These are phyloP conservation scores for Leucoraja erinaceus DNA, from an alignment of 2,113 vertebrate species.

Conservation along the genomic window DNA sequence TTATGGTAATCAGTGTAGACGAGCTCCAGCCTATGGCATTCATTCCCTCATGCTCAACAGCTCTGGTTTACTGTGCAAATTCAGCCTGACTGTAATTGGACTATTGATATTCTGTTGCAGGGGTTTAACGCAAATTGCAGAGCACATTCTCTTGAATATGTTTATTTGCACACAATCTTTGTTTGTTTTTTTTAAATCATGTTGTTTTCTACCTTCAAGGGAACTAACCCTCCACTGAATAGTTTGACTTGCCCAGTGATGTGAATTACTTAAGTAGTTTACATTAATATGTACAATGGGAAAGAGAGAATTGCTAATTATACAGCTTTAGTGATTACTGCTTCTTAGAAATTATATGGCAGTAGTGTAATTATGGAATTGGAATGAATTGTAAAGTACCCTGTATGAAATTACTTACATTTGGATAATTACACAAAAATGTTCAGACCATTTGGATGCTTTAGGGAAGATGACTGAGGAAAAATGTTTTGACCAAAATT, in stretches of 20 bases:
- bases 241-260: not conserved
- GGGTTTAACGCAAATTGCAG: not conserved
- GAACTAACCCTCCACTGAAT: not conserved
- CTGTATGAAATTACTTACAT: not conserved
- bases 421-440: not conserved
- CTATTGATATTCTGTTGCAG: not conserved
- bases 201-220: not conserved
- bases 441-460: not conserved
- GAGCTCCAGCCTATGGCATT: conserved; percentile 20
- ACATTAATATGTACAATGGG: not conserved
- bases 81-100: not conserved
- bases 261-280: not conserved
- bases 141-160: not conserved
- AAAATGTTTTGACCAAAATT: not conserved
- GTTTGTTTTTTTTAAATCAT: too few species aligned
- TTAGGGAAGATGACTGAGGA: not conserved
- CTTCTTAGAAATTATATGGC: not conserved
- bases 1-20: not conserved
- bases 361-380: not conserved
- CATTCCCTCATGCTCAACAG: not conserved
- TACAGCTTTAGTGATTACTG: not conserved
- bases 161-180: not conserved
- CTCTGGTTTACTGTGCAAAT: conserved; percentile 31
- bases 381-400: not conserved
- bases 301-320: not conserved